Evolutionary conservation across 2,797 vertebrate genomes (phyloP).

Genomic region (Triplophysa bombifrons): DNA sequence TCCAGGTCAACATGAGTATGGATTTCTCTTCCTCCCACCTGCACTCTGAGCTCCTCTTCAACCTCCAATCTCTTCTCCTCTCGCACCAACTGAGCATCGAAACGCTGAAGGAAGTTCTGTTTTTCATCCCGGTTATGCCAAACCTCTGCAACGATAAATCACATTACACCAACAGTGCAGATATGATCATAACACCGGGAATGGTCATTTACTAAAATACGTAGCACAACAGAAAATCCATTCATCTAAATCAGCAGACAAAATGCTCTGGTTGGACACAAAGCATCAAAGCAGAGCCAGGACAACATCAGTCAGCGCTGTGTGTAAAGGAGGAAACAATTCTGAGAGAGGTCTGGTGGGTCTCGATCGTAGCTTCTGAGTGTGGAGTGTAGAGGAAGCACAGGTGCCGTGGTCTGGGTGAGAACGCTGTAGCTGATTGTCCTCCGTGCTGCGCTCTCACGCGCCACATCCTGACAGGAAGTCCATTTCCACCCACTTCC

Average conservation of each 20-base stretch:
- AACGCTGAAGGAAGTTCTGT: constrained; percentile 77
- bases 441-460: constrained; percentile 54
- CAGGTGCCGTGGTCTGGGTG: constrained; percentile 58
- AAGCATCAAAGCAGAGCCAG: constrained; percentile 16
- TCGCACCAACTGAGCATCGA: constrained; percentile 79
- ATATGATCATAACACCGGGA: not conserved
- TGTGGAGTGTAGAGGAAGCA: constrained; percentile 46
- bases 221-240: not conserved
- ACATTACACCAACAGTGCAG: not conserved
- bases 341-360: constrained; percentile 28
- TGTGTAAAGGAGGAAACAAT: constrained; percentile 34
- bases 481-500: constrained; percentile 53
- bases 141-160: constrained; percentile 65
- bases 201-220: not conserved
- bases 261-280: constrained; percentile 1
- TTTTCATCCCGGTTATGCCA: constrained; percentile 79
- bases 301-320: constrained; percentile 28
- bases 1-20: not conserved
- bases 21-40: constrained; percentile 70
- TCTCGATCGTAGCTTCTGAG: constrained; percentile 14
- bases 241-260: constrained; percentile 21
- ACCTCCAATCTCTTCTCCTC: constrained; percentile 79
- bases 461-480: constrained; percentile 60
- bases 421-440: constrained; percentile 56
- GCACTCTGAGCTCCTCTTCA: constrained; percentile 81